These are phyloP conservation scores for Chlorodrepanis virens DNA, from an alignment of 2,113 vertebrate species.

Conservation along the genomic window DNA sequence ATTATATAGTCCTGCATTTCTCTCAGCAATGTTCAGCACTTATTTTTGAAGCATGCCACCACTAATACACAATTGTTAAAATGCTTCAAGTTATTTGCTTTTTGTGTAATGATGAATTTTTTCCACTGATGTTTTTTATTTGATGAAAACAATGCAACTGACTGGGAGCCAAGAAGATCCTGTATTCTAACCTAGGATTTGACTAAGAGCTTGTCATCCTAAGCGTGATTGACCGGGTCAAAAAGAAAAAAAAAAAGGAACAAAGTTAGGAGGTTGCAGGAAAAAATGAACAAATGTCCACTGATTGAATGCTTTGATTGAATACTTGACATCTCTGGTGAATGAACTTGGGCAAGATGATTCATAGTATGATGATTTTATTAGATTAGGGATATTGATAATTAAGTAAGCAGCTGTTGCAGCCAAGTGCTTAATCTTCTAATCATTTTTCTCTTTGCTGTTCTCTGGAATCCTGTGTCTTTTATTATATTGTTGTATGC, in stretches of 20 bases:
- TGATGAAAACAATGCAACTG: slow-evolving; percentile 36
- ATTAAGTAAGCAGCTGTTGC: background rate
- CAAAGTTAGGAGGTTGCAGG: background rate
- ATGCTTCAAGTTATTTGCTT: slow-evolving; percentile 59
- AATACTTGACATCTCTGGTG: background rate
- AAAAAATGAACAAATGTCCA: background rate
- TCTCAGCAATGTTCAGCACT: slow-evolving; percentile 27
- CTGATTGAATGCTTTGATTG: background rate
- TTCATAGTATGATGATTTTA: background rate
- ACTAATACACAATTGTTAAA: slow-evolving; percentile 13
- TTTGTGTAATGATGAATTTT: slow-evolving; percentile 27
- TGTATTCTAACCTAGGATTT: background rate
- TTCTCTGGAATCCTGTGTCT: background rate
- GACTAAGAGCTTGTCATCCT: background rate
- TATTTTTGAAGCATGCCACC: slow-evolving; percentile 57
- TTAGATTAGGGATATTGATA: background rate
- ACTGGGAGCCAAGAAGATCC: slow-evolving; percentile 10
- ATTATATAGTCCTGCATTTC: slow-evolving; percentile 29
- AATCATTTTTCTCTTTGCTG: background rate
- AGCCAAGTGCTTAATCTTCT: background rate
- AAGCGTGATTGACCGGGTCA: background rate
- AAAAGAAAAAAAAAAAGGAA: background rate
- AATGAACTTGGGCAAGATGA: background rate
- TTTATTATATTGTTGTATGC: background rate
- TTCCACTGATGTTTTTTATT: slow-evolving; percentile 57